Base-by-base conservation (phyloP, 2,888 invertebrate species). In the Ophion costatus region DNA sequence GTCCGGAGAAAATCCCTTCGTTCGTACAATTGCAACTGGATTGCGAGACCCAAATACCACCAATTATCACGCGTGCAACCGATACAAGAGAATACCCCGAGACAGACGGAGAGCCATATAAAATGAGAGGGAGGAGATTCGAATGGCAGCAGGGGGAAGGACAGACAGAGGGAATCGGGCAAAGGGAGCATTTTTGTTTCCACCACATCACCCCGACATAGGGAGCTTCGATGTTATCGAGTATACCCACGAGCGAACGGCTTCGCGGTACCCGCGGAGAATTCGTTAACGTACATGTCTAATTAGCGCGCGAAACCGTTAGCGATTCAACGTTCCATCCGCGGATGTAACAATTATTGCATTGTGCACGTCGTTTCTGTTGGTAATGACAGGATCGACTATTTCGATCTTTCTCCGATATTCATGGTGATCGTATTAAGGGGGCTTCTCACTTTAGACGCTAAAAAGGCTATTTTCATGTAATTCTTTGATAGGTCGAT, bases 1-100 rank as follows among this genome's bases (percentile, higher is more conserved):
- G 78, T 22, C 17, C 22, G 57, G 77, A 57, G 70, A 64, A 69
- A 64, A 71, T 76, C 76, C 76, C 71, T 61, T 51, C 24, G 76
- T 57, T 71, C 45, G 73, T 67, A 76, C 45, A 75, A 83, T 82
- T 83, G 86, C 88, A 86, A 87, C 87, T 89, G 88, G 83, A 88
- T 89, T 82, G 77, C 57, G 76, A 82, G 83, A 89, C 86, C 88
- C 88, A 89, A 90, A 89, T 88, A 88, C 86, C 84, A 85, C 87
- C 87, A 90, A 90, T 90, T 90, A 90, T 86, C 80, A 66, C 74
- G 66, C 71, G 75, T 75, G 74, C 57, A 70, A 78, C 64, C 76
- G 51, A 66, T 74, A 74, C 66, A n/a, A 78, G 71, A 78, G 83
- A 38, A 83, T 74, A 71, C n/a, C 63, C 6, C 33, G 38, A 67